A percentile compares a stretch with the other conserved stretches of the same genome.
phyloP scores from a whole-genome alignment of 1,140 invertebrate species.

The Hyphantria cunea region DNA sequence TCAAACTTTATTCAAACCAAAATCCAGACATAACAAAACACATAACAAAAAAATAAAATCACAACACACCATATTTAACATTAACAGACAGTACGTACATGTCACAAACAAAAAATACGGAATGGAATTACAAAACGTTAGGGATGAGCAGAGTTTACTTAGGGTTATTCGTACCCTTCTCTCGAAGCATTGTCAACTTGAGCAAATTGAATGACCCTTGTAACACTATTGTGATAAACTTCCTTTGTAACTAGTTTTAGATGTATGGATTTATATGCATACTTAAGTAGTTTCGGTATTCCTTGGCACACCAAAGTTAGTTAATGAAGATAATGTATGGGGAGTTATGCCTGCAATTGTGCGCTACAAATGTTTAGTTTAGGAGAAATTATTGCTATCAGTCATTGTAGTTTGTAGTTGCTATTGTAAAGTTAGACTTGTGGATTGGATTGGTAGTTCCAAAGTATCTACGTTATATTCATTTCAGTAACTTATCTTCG shows the following conservation, averaged over 20 bases:
- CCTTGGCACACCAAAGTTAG: slow-evolving; percentile 2
- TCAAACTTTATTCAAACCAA: too few relatives aligned
- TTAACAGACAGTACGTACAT: too few relatives aligned
- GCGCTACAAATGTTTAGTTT: background rate
- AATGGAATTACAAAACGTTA: slow-evolving; percentile 2
- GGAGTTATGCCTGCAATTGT: background rate
- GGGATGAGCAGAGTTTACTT: slow-evolving; percentile 14
- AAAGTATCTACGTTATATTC: too few relatives aligned
- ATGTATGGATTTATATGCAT: slow-evolving; percentile 29
- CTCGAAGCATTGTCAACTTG: slow-evolving; percentile 19
- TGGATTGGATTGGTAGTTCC: too few relatives aligned
- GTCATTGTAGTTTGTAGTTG: too few relatives aligned
- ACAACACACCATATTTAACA: too few relatives aligned
- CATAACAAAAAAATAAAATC: too few relatives aligned
- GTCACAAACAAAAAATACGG: too few relatives aligned
- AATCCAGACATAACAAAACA: too few relatives aligned
- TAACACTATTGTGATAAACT: slow-evolving; percentile 30
- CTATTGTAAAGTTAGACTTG: too few relatives aligned
- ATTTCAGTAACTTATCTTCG: too few relatives aligned
- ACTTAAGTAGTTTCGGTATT: slow-evolving; percentile 19
- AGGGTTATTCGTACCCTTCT: slow-evolving; percentile 27
- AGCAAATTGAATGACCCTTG: slow-evolving; percentile 30
- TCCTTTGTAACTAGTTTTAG: slow-evolving; percentile 25
- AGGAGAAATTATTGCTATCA: too few relatives aligned
- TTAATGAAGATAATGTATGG: background rate